Conservation (phyloP, 2,797 vertebrate species). For the Neostethus bicornis region DNA sequence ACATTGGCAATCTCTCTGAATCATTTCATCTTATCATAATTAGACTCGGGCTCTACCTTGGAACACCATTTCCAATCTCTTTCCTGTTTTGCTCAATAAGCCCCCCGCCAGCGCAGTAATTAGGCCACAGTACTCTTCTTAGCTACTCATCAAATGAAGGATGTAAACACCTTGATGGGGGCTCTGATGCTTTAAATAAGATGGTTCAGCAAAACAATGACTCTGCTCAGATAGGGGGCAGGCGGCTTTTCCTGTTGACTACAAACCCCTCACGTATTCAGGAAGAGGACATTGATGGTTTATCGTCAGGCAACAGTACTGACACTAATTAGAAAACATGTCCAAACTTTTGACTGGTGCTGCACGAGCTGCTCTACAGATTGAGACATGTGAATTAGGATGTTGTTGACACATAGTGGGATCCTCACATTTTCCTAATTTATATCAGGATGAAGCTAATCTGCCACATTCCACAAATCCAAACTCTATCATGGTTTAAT, state of each 20-base stretch:
- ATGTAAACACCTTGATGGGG: conserved; percentile 47
- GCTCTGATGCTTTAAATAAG: conserved; percentile 27
- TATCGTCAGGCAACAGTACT: too few relatives aligned
- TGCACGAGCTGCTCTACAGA: too few relatives aligned
- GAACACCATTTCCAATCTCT: conserved; percentile 44
- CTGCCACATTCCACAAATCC: too few relatives aligned
- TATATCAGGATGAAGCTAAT: too few relatives aligned
- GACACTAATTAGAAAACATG: too few relatives aligned
- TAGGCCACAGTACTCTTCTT: conserved; percentile 51
- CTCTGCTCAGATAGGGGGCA: conserved; percentile 13
- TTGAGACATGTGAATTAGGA: conserved; percentile 25
- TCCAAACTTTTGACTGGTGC: too few relatives aligned
- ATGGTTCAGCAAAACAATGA: background rate
- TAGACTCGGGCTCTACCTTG: conserved; percentile 44
- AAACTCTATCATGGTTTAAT: too few relatives aligned
- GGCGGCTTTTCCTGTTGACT: conserved; percentile 9
- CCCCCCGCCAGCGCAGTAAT: conserved; percentile 60
- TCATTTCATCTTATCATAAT: conserved; percentile 58
- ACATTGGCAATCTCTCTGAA: conserved; percentile 43
- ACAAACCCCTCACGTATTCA: conserved; percentile 16
- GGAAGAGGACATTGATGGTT: conserved; percentile 14
- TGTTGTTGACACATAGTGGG: conserved; percentile 51
- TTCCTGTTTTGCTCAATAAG: conserved; percentile 55
- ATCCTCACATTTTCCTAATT: too few relatives aligned
- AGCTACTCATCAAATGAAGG: conserved; percentile 54